Conservation (phyloP, 2,888 invertebrate genomes). For the Liopterus haemorrhoidalis region DNA sequence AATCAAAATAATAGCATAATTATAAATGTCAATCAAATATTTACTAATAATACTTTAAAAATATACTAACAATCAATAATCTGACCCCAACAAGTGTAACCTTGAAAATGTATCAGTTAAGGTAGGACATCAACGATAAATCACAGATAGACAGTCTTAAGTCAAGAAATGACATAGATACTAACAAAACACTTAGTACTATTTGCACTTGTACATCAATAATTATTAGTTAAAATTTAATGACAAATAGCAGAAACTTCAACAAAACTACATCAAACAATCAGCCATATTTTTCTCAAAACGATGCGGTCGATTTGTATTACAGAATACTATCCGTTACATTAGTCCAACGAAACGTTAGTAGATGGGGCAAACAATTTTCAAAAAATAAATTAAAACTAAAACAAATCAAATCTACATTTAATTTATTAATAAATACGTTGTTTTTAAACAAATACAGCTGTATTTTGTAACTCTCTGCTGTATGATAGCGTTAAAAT, state of each 20-base stretch:
- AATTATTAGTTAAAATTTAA: not conserved
- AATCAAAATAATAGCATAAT: conserved; percentile 1
- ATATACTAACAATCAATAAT: conserved; percentile 39
- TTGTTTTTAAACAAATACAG: no score
- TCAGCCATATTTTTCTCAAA: not conserved
- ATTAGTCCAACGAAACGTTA: no score
- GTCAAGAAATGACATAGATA: not conserved
- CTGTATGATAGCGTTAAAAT: no score
- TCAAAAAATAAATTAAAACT: no score
- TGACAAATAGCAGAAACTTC: not conserved
- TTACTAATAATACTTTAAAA: conserved; percentile 33
- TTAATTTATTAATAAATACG: no score
- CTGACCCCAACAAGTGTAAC: conserved; percentile 39
- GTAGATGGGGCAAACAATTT: no score
- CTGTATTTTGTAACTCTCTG: no score
- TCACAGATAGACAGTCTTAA: conserved; percentile 24
- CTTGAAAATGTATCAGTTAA: conserved; percentile 41
- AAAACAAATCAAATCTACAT: no score
- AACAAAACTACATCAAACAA: not conserved
- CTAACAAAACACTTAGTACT: not conserved
- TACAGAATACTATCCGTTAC: not conserved
- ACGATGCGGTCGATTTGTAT: not conserved
- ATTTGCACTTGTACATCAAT: not conserved
- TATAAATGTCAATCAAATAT: no score
- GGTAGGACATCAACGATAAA: conserved; percentile 35